Evolutionary conservation across 2,113 vertebrate species (phyloP), one percentile per base, ranked within the genome.

Genomic region (Chlorocebus sabaeus): DNA sequence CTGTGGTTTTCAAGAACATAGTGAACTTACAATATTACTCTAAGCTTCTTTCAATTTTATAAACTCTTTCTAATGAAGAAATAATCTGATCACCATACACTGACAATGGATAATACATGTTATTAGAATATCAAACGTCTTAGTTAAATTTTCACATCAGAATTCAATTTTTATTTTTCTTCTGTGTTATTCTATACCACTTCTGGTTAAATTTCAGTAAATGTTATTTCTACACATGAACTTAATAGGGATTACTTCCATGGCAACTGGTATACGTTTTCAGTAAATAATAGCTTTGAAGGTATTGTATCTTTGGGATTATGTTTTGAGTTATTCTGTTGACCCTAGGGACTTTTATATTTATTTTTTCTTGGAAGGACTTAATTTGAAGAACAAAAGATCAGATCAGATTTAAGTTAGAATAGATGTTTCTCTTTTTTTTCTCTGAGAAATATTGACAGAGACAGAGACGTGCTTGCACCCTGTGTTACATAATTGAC

Each of bases 231-330:
- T 98, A 97, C 83, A 97, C 98, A 96, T 95, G 89, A 93, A 98
- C 98, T 98, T 98, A 97, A 98, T 97, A 95, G 98, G 94, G 94
- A 96, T 97, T 80, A 98, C 98, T 98, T 98, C 98, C 98, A 98
- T 98, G 95, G 98, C 64, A 98, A 98, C 96, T 81, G 91, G 78
- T 96, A 67, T 30, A 95, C 90, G 78, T 98, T 98, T 98, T 98
- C 96, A 98, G 97, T 95, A 98, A 98, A 98, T 98, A 98, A 86
- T 96, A 98, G 72, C 95, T 98, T 98, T 98, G 96, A 98, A 98
- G 94, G 73, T 98, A 17, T 32, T 89, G 40, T 97, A 52, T 76
- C 92, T 96, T 93, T 79, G 55, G 6, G n/a, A 52, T 98, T 98
- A 20, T 98, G 95, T 98, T 98, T 97, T 97, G 85, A 88, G 61